Conservation (phyloP, 1,140 invertebrate species). For the Zaprionus vittiger region DNA sequence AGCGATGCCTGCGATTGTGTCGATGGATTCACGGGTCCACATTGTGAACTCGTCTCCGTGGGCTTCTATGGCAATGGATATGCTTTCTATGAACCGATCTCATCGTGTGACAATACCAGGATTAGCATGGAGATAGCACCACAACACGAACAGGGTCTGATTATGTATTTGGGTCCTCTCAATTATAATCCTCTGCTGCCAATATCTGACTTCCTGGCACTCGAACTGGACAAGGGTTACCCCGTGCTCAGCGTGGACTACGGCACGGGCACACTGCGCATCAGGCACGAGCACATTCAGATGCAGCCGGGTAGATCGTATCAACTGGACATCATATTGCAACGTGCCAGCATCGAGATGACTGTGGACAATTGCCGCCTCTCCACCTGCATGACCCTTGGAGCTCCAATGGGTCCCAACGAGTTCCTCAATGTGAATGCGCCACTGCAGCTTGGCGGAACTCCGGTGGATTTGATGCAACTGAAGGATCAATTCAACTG, state of each 20-base stretch:
- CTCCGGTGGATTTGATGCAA: slow-evolving; percentile 87
- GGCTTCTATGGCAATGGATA: slow-evolving; percentile 94
- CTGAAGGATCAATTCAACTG: slow-evolving; percentile 87
- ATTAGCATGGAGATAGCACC: slow-evolving; percentile 92
- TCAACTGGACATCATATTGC: slow-evolving; percentile 92
- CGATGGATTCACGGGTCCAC: slow-evolving; percentile 92
- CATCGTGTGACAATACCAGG: slow-evolving; percentile 90
- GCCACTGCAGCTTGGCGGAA: slow-evolving; percentile 94
- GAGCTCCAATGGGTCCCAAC: slow-evolving; percentile 88
- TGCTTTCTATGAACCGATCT: slow-evolving; percentile 94
- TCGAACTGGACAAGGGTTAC: slow-evolving; percentile 94
- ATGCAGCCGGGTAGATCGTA: slow-evolving; percentile 92
- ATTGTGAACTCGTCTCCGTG: slow-evolving; percentile 94
- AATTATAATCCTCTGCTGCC: slow-evolving; percentile 86
- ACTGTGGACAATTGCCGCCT: slow-evolving; percentile 91
- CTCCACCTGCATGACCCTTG: slow-evolving; percentile 89
- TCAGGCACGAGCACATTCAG: slow-evolving; percentile 90
- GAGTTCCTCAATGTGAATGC: slow-evolving; percentile 95
- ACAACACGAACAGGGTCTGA: slow-evolving; percentile 90
- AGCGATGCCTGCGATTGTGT: slow-evolving; percentile 88
- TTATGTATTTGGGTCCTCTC: slow-evolving; percentile 97
- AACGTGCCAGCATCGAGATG: slow-evolving; percentile 89
- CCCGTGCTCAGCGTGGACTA: slow-evolving; percentile 95
- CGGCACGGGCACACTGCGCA: slow-evolving; percentile 91
- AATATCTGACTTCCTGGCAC: slow-evolving; percentile 94